Conservation (phyloP, 2,888 invertebrate species). For the Catonia carolina region DNA sequence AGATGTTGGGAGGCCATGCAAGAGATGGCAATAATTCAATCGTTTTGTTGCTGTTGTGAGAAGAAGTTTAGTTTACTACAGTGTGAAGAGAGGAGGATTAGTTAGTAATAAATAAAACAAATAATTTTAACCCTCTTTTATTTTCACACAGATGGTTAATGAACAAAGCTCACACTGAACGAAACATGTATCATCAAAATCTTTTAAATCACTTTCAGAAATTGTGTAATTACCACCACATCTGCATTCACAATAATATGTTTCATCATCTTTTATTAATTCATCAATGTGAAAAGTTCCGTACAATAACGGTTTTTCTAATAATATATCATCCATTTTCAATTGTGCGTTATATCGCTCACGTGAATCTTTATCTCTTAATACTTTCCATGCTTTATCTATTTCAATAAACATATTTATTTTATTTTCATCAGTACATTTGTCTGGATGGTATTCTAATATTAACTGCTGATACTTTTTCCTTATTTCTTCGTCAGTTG, state of each 20-base stretch:
- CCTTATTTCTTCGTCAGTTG: not conserved
- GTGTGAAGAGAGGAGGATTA: no score
- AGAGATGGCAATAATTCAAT: no score
- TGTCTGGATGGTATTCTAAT: slow-evolving; percentile 1
- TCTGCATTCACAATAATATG: not conserved
- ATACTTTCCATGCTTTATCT: slow-evolving; percentile 7
- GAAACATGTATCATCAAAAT: not conserved
- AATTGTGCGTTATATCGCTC: not conserved
- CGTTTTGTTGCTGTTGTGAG: no score
- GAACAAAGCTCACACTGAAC: no score
- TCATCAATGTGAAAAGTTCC: not conserved
- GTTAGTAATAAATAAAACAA: no score
- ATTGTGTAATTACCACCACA: not conserved
- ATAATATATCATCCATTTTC: not conserved
- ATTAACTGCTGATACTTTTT: not conserved
- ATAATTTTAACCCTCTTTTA: no score
- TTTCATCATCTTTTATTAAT: not conserved
- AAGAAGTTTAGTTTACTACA: no score
- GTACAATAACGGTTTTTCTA: not conserved
- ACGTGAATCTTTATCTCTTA: not conserved
- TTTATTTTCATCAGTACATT: not conserved
- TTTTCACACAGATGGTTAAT: no score
- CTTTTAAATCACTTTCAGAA: not conserved
- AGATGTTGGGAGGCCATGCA: no score
- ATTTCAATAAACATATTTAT: not conserved